phyloP scores from a whole-genome alignment of 2,888 invertebrate species.

The Copidosoma aretas region DNA sequence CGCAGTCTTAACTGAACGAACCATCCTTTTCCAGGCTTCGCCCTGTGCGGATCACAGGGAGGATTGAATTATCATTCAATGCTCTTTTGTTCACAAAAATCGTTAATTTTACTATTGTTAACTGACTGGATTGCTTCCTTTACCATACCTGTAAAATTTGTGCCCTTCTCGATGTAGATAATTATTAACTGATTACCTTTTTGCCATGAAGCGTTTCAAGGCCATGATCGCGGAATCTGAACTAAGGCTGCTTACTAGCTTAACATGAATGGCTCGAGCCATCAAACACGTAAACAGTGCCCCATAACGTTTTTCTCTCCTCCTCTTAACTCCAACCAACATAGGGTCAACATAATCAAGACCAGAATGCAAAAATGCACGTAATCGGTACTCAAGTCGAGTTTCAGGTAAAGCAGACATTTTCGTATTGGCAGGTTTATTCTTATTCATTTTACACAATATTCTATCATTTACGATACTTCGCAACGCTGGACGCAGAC shows the following conservation, averaged over 20 bases:
- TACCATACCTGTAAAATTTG: constrained; percentile 38
- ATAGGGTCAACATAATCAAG: constrained; percentile 13
- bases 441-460: background rate
- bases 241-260: constrained; percentile 29
- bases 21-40: constrained; percentile 21
- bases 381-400: background rate
- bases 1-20: constrained; percentile 20
- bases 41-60: constrained; percentile 20
- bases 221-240: constrained; percentile 35
- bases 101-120: background rate
- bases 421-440: background rate
- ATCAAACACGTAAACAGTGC: constrained; percentile 44
- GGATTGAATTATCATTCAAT: constrained; percentile 41
- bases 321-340: background rate
- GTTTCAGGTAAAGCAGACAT: background rate
- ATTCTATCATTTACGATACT: background rate
- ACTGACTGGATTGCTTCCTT: constrained; percentile 16
- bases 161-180: constrained; percentile 42
- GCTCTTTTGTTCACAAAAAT: constrained; percentile 28
- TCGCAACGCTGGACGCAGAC: background rate
- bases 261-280: constrained; percentile 41
- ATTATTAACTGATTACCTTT: constrained; percentile 26
- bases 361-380: constrained; percentile 1
- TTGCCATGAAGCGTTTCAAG: constrained; percentile 28
- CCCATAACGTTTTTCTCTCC: constrained; percentile 43